These are phyloP conservation scores for Ceryle rudis DNA, from an alignment of 2,797 vertebrate species.

Conservation along the genomic window DNA sequence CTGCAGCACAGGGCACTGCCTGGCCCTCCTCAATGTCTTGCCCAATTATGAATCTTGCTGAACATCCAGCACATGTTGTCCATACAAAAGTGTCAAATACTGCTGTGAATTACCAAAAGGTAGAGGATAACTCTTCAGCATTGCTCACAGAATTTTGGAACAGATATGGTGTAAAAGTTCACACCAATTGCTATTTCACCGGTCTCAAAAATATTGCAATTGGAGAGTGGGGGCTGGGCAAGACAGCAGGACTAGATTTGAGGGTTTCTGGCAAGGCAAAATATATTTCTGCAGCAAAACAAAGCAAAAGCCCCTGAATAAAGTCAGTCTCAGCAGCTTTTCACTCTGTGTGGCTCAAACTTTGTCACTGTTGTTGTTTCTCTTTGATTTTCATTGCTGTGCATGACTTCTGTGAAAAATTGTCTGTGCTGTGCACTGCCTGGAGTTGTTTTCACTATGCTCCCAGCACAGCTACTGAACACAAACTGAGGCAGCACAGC, in stretches of 20 bases:
- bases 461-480: background rate
- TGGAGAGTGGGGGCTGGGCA: background rate
- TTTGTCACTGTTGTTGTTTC: background rate
- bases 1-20: background rate
- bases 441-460: background rate
- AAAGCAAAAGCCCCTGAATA: no score
- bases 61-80: background rate
- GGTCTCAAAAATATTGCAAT: background rate
- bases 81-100: background rate
- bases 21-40: background rate
- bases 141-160: background rate
- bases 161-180: background rate
- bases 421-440: background rate
- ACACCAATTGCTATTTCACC: background rate
- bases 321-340: background rate
- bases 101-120: background rate
- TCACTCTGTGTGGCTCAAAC: background rate
- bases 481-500: slow-evolving; percentile 3
- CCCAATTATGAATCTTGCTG: background rate
- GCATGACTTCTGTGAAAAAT: background rate
- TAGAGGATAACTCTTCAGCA: background rate
- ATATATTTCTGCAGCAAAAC: background rate
- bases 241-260: background rate
- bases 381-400: background rate
- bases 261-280: background rate